Evolutionary conservation across 2,888 invertebrate genomes (phyloP).

Genomic region (Philopedon plagiatum): DNA sequence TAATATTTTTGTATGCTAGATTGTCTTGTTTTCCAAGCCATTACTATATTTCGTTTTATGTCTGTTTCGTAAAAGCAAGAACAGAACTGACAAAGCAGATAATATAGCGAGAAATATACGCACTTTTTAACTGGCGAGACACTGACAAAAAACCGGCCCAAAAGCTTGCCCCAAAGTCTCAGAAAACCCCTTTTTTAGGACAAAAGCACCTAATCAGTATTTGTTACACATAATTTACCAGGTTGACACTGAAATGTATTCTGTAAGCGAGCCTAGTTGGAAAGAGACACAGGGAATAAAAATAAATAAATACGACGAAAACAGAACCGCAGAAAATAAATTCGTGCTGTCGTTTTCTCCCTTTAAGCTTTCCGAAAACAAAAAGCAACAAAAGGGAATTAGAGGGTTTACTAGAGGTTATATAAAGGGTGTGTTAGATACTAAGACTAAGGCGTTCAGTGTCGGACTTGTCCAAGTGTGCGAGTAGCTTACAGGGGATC

Average conservation of each 20-base stretch:
- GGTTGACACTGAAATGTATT: conserved; percentile 38
- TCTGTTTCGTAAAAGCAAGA: background rate
- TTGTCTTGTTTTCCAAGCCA: background rate
- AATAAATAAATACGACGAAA: conserved; percentile 43
- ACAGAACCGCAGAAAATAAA: conserved; percentile 44
- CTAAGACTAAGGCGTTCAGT: background rate
- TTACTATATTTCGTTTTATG: background rate
- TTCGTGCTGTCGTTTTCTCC: conserved; percentile 36
- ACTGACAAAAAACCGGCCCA: conserved; percentile 19
- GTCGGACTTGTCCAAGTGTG: background rate
- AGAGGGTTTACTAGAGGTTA: conserved; percentile 25
- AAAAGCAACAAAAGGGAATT: conserved; percentile 38
- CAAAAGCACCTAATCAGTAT: conserved; percentile 45
- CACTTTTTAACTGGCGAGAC: conserved; percentile 9
- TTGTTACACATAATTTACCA: conserved; percentile 45
- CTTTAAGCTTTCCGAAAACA: conserved; percentile 32
- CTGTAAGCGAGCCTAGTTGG: conserved; percentile 34
- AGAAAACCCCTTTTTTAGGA: conserved; percentile 25
- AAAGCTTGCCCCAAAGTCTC: background rate
- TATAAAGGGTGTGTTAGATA: conserved; percentile 14
- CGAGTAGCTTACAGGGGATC: background rate
- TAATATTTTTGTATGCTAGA: background rate
- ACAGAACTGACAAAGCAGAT: background rate
- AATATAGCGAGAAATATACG: conserved; percentile 3
- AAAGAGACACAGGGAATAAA: conserved; percentile 29